Evolutionary conservation across 2,888 invertebrate species (phyloP).

Genomic region (Synergus laeviventris): DNA sequence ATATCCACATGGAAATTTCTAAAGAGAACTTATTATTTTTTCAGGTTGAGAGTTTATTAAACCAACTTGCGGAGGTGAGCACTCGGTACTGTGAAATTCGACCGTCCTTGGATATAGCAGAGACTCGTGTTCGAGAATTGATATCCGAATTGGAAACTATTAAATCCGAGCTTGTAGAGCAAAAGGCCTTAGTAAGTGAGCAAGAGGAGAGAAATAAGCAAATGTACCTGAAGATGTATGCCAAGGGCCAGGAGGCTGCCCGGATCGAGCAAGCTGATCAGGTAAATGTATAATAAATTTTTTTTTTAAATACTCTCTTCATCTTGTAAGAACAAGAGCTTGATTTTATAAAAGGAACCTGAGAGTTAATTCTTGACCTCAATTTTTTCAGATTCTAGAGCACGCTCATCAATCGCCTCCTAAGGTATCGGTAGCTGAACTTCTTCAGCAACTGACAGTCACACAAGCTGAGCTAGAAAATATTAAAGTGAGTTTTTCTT

Average conservation of each 20-base stretch:
- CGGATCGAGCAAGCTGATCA: slow-evolving; percentile 83
- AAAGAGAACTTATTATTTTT: background rate
- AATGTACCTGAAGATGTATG: slow-evolving; percentile 89
- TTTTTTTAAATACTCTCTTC: background rate
- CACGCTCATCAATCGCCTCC: slow-evolving; percentile 76
- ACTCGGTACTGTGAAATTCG: slow-evolving; percentile 86
- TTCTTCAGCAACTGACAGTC: slow-evolving; percentile 88
- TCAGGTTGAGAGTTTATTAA: slow-evolving; percentile 83
- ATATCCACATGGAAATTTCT: too few species aligned
- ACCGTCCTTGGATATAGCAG: slow-evolving; percentile 85
- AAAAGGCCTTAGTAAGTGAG: slow-evolving; percentile 81
- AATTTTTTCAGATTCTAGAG: slow-evolving; percentile 61
- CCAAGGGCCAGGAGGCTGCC: slow-evolving; percentile 89
- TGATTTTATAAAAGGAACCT: background rate
- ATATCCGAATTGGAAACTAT: slow-evolving; percentile 86
- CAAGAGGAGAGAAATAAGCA: slow-evolving; percentile 86
- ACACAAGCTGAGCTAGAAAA: slow-evolving; percentile 92
- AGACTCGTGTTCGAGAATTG: slow-evolving; percentile 83
- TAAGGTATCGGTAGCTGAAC: slow-evolving; percentile 87
- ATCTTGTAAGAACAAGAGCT: slow-evolving; percentile 1
- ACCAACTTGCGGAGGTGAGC: slow-evolving; percentile 86
- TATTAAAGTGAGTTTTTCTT: slow-evolving; percentile 83
- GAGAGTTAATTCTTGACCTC: slow-evolving; percentile 18
- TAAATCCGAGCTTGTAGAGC: slow-evolving; percentile 82
- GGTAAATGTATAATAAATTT: slow-evolving; percentile 76